These are phyloP conservation scores for Anastrepha ludens DNA, from an alignment of 1,140 invertebrate species.

Conservation along the genomic window DNA sequence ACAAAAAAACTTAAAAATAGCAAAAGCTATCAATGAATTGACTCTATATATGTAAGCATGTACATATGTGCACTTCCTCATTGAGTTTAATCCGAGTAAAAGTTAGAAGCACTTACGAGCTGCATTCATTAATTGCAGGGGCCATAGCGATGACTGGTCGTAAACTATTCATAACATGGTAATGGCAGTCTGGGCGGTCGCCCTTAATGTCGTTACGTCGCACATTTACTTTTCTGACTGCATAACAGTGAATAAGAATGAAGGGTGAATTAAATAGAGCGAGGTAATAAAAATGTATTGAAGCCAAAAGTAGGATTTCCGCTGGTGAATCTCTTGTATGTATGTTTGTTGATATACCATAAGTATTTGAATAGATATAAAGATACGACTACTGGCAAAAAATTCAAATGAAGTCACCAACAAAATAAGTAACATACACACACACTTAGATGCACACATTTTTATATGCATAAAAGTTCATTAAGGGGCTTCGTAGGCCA, in stretches of 20 bases:
- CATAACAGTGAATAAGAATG: neutral
- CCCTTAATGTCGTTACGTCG: slow-evolving; percentile 38
- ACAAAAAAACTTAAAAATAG: neutral
- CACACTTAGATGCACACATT: neutral
- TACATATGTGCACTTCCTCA: neutral
- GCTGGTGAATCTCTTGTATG: neutral
- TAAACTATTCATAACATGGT: slow-evolving; percentile 21
- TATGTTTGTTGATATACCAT: neutral
- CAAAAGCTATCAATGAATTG: neutral
- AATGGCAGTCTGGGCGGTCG: slow-evolving; percentile 4
- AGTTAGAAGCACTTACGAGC: slow-evolving; percentile 14
- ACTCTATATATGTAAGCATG: neutral
- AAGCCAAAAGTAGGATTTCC: neutral
- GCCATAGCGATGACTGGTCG: neutral
- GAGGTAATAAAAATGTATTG: neutral
- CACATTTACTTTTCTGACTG: neutral
- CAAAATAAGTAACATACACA: neutral
- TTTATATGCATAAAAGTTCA: too few species aligned
- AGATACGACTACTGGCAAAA: neutral
- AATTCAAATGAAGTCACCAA: slow-evolving; percentile 18
- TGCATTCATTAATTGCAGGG: slow-evolving; percentile 24
- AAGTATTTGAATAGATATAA: too few species aligned
- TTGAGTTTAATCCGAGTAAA: slow-evolving; percentile 40
- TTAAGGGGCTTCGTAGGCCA: too few species aligned
- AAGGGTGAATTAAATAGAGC: slow-evolving; percentile 43